Evolutionary conservation across 2,113 vertebrate species (phyloP).

Genomic region (Otocyon megalotis): DNA sequence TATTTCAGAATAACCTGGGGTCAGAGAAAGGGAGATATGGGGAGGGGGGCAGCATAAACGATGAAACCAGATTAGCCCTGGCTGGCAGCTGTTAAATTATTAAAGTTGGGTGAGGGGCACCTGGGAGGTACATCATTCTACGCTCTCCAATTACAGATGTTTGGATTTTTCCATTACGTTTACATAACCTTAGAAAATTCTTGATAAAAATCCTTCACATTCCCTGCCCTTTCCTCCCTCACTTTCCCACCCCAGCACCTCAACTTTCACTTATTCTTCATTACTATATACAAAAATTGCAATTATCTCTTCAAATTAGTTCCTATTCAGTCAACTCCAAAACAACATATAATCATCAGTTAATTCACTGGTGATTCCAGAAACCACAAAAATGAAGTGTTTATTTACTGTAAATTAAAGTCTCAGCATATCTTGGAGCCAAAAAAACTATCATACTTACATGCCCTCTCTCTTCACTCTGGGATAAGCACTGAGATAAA

Average conservation of each 20-base stretch:
- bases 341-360: background rate
- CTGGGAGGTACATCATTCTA: background rate
- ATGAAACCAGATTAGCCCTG: background rate
- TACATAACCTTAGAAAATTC: slow-evolving; percentile 22
- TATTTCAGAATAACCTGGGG: slow-evolving; percentile 53
- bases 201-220: background rate
- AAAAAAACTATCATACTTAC: slow-evolving; percentile 52
- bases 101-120: background rate
- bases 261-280: slow-evolving; percentile 7
- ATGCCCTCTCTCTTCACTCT: slow-evolving; percentile 59
- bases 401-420: slow-evolving; percentile 44
- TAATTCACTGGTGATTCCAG: slow-evolving; percentile 45
- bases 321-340: slow-evolving; percentile 47
- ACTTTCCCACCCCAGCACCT: background rate
- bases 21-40: background rate
- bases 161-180: background rate
- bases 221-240: background rate
- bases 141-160: background rate
- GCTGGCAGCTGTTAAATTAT: background rate
- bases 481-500: slow-evolving; percentile 44
- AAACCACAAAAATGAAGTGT: slow-evolving; percentile 33
- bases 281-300: background rate
- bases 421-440: slow-evolving; percentile 37
- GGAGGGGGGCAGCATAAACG: background rate
- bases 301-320: slow-evolving; percentile 61